phyloP scores from a whole-genome alignment of 2,888 invertebrate species.

The Physocephala rufipes region DNA sequence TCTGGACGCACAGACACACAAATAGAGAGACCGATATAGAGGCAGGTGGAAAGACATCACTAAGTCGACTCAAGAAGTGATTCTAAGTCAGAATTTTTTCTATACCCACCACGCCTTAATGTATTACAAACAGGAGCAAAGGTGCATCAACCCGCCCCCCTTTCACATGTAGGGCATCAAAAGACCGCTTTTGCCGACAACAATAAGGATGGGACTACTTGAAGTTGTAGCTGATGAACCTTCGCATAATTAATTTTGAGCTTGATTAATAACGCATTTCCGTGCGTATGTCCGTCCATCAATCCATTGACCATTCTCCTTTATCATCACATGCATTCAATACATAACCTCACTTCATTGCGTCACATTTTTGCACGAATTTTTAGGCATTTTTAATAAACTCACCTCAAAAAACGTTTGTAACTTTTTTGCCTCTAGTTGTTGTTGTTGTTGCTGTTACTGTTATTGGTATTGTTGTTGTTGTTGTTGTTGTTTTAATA shows the following conservation, averaged over 20 bases:
- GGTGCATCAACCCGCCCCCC: no score
- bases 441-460: slow-evolving; percentile 35
- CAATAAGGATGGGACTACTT: neutral
- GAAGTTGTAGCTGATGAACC: slow-evolving; percentile 14
- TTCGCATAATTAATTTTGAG: slow-evolving; percentile 52
- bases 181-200: no score
- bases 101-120: no score
- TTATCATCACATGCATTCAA: neutral
- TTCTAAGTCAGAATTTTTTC: no score
- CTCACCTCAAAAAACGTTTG: slow-evolving; percentile 13
- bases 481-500: no score
- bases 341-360: slow-evolving; percentile 26
- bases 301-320: neutral
- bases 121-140: no score
- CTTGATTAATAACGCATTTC: slow-evolving; percentile 52
- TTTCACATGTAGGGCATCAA: no score
- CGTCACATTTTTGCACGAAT: slow-evolving; percentile 47
- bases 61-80: no score
- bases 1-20: no score
- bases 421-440: slow-evolving; percentile 22
- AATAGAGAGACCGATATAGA: no score
- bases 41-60: no score
- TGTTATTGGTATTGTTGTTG: no score
- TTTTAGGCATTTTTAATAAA: slow-evolving; percentile 47
- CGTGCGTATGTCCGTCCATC: neutral